Base-by-base conservation (phyloP, 2,113 vertebrate genomes). In the Nerophis ophidion region DNA sequence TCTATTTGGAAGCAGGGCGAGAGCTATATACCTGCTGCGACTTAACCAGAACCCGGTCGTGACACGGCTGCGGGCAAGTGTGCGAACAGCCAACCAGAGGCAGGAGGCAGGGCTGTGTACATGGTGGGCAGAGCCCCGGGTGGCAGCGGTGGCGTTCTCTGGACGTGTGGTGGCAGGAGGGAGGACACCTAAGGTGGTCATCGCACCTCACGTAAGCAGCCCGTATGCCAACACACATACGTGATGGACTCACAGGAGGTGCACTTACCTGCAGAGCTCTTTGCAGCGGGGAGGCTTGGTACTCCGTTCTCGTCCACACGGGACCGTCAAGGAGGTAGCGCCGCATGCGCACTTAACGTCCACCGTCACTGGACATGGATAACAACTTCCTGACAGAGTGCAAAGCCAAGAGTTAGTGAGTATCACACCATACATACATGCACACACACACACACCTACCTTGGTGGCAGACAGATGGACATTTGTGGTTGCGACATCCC, bases 401-500 rank as follows among this genome's bases (percentile, higher is more conserved):
- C 19, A 47, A 60, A 17, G 49, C 1, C 2, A 6, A 35, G 53
- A 12, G 48, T 33, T 48, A 33, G 15, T 26, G 26, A 26, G 26
- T 26, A 26, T 26, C 40, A 12, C 11, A 44, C 26, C 19, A 16
- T 33, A 16, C 17, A 44, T 26, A 46, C 4, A 33, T 40, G 5
- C 38, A 8, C 36, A 48, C 35, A 36, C 38, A 13, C 26, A 46
- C 40, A 47, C 33, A 17, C 42, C 44, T 92, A 98, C 95, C 96
- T 93, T 91, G 94, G 79, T 98, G 97, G 77, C 97, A 99, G 62
- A 91, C 88, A 0, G 95, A 97, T 17, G 95, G 94, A 80, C 96
- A 99, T 83, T 95, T 97, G 84, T 99, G 97, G 89, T 98, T 99
- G 55, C 96, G 90, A 81, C 97, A 99, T 48, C 93, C 93, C 12